Evolutionary conservation across 2,797 vertebrate species (phyloP), one percentile per base, ranked within the genome.

Genomic region (Selene dorsalis): DNA sequence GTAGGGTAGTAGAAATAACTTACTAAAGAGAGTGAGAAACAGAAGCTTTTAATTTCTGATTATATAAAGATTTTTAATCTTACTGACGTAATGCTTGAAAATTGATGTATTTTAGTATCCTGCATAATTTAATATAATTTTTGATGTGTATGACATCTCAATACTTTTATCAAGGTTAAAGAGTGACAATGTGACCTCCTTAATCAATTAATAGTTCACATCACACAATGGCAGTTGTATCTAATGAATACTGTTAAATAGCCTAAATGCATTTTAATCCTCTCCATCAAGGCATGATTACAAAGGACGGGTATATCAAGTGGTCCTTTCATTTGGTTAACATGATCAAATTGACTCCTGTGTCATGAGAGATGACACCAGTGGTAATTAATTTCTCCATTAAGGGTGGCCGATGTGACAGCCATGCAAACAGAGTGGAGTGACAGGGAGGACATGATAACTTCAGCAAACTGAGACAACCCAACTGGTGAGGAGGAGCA

Each of bases 341-440:
- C 92, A 94, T 94, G 91, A 94, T 93, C 91, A 94, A 94, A 95
- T 90, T 94, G 92, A 93, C 93, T 94, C 87, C 89, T 92, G 91
- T 90, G 92, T 92, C 92, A 88, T 87, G 86, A 92, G 90, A 89
- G 87, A 93, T 94, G 93, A 94, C 94, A 94, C 88, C 84, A 84
- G 77, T 84, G 84, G 91, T 93, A 95, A 94, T 95, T 95, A 93
- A 95, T 95, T 95, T 94, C 93, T 94, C 91, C 91, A 95, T 94
- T 95, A 94, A 92, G 84, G 89, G 74, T 85, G 90, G 92, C 88
- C 89, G 87, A 90, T 93, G 92, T 93, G 94, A 93, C 94, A 93
- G 89, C 90, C 91, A 89, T 91, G 91, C 93, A 95, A 95, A 95
- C 94, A 94, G 85, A 93, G 89, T 64, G 4, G 82, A 86, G 88